Evolutionary conservation across 92 coral and sea anemone genomes (phyloP).

Genomic region (Porites rus): DNA sequence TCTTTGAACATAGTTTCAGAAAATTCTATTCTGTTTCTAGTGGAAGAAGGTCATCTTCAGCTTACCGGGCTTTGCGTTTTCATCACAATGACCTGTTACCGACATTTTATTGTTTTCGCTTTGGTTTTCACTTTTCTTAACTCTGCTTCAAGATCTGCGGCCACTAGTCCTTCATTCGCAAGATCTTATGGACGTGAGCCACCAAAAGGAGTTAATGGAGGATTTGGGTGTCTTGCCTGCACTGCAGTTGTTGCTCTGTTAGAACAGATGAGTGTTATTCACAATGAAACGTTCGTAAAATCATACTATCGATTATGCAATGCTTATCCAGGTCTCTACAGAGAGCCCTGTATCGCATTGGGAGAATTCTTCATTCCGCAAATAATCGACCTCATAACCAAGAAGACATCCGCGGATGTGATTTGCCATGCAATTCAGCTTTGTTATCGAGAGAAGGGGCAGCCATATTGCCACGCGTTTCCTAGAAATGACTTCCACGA

Average conservation of each 20-base stretch:
- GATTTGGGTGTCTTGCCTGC: constrained; percentile 83
- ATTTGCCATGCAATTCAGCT: constrained; percentile 82
- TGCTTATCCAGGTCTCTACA: constrained; percentile 61
- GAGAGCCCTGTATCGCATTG: constrained; percentile 74
- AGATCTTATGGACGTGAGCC: background rate
- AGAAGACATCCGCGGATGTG: constrained; percentile 84
- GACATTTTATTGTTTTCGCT: background rate
- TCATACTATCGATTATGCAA: constrained; percentile 78
- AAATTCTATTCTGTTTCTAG: too few relatives aligned
- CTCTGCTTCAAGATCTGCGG: background rate
- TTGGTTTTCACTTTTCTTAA: constrained; percentile 4
- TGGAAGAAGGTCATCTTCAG: too few relatives aligned
- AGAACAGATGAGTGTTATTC: constrained; percentile 81
- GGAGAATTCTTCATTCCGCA: constrained; percentile 78
- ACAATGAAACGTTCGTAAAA: constrained; percentile 83
- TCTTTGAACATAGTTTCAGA: too few relatives aligned
- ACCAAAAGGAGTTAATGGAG: constrained; percentile 94
- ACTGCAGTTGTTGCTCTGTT: constrained; percentile 86
- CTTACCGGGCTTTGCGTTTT: too few relatives aligned
- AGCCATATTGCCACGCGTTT: constrained; percentile 88
- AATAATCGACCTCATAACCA: constrained; percentile 61
- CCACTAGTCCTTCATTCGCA: background rate
- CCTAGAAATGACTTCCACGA: constrained; percentile 69
- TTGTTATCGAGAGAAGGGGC: constrained; percentile 87
- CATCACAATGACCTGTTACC: too few relatives aligned